These are phyloP conservation scores for Leptinotarsa haldemani DNA, from an alignment of 2,888 invertebrate species.

Conservation along the genomic window DNA sequence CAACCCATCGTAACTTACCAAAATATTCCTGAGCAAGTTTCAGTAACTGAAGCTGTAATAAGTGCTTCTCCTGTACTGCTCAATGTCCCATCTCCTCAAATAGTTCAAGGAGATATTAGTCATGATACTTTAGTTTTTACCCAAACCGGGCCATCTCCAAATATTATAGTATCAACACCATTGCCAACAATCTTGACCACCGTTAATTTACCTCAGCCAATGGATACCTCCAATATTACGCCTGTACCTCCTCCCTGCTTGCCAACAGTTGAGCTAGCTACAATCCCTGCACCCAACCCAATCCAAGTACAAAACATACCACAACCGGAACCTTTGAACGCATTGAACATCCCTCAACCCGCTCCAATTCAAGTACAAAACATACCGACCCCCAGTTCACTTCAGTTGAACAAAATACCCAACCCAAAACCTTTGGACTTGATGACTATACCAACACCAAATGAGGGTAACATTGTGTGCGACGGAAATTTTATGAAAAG, in stretches of 20 bases:
- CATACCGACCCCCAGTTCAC: slow-evolving; percentile 73
- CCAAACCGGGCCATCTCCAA: slow-evolving; percentile 44
- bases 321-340: slow-evolving; percentile 70
- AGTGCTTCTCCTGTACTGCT: slow-evolving; percentile 61
- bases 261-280: slow-evolving; percentile 63
- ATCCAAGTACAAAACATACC: slow-evolving; percentile 66
- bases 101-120: slow-evolving; percentile 51
- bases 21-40: slow-evolving; percentile 45
- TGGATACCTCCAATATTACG: slow-evolving; percentile 40
- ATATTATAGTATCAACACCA: slow-evolving; percentile 51
- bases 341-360: slow-evolving; percentile 66
- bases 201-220: slow-evolving; percentile 59
- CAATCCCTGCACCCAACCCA: slow-evolving; percentile 65
- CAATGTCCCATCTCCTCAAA: slow-evolving; percentile 63
- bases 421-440: slow-evolving; percentile 73
- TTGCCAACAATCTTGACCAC: slow-evolving; percentile 58
- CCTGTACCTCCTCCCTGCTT: slow-evolving; percentile 58
- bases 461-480: slow-evolving; percentile 57
- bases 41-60: slow-evolving; percentile 52
- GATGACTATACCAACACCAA: slow-evolving; percentile 69
- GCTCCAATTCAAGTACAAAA: slow-evolving; percentile 69
- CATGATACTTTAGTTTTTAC: slow-evolving; percentile 41
- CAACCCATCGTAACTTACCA: slow-evolving; percentile 45
- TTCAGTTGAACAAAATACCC: slow-evolving; percentile 72
- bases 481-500: slow-evolving; percentile 64